Conservation (phyloP, 2,797 vertebrate species). For the Remorina albescens region DNA sequence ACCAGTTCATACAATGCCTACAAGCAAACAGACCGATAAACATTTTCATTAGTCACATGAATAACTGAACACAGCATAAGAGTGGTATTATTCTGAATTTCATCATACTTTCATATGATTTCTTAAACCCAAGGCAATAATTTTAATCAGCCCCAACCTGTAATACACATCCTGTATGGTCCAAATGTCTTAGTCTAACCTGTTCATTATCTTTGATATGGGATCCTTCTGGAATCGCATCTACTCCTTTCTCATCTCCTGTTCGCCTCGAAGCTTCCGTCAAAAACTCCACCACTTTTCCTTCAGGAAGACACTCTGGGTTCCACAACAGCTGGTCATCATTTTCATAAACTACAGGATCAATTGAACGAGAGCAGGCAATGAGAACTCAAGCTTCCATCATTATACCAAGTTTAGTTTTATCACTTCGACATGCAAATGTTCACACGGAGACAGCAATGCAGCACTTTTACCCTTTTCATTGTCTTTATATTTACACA, state of each 20-base stretch:
- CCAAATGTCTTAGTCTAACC: constrained; percentile 77
- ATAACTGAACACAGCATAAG: not conserved
- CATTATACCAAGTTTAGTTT: not conserved
- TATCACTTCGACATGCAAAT: not conserved
- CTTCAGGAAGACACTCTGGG: constrained; percentile 92
- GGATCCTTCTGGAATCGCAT: constrained; percentile 94
- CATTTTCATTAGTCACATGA: constrained; percentile 6
- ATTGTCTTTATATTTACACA: constrained; percentile 95
- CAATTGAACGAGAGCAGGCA: not conserved
- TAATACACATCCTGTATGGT: too few species aligned
- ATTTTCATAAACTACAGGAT: constrained; percentile 93
- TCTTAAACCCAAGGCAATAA: too few species aligned
- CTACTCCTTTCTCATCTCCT: constrained; percentile 93
- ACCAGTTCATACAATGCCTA: constrained; percentile 97
- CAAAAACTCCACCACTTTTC: constrained; percentile 94
- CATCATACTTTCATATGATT: not conserved
- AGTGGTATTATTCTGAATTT: not conserved
- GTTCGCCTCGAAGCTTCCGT: constrained; percentile 93
- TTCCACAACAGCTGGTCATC: constrained; percentile 98
- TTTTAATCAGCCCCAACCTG: too few species aligned
- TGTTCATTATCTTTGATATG: constrained; percentile 99
- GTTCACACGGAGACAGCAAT: not conserved
- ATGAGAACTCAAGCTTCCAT: not conserved
- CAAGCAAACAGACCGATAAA: constrained; percentile 18
- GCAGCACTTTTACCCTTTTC: constrained; percentile 88